Evolutionary conservation across 2,113 vertebrate species (phyloP).

Genomic region (Nycticryphes semicollaris): DNA sequence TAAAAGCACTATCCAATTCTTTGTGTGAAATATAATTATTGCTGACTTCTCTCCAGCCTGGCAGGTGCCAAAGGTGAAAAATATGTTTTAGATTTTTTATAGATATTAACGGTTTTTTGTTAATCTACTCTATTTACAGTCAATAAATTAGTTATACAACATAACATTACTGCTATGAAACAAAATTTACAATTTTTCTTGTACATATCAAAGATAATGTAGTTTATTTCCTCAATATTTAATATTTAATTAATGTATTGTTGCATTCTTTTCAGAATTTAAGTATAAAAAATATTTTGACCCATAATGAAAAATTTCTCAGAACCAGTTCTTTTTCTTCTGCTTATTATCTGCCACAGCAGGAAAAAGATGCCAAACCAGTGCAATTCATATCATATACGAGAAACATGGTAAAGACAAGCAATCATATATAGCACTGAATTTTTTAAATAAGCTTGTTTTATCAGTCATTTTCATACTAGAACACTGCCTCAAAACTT

Average conservation of each 20-base stretch:
- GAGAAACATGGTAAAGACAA: neutral
- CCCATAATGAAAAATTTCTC: neutral
- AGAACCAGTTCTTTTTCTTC: neutral
- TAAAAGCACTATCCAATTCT: neutral
- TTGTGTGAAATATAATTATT: neutral
- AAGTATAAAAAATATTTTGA: neutral
- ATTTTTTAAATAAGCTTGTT: neutral
- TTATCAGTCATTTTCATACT: neutral
- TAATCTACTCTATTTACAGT: neutral
- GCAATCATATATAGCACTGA: rapidly evolving
- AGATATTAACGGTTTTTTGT: neutral
- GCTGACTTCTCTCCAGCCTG: neutral
- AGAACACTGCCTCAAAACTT: neutral
- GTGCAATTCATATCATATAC: neutral
- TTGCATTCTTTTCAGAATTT: neutral
- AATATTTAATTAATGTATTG: neutral
- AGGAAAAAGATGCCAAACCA: neutral
- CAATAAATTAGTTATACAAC: neutral
- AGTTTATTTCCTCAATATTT: neutral
- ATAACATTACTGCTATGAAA: neutral
- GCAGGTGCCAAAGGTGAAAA: neutral
- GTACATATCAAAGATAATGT: neutral
- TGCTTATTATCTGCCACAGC: neutral
- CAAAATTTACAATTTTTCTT: neutral
- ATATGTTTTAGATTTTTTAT: neutral